Evolutionary conservation across 1,140 invertebrate genomes (phyloP).

Genomic region (Apis laboriosa): DNA sequence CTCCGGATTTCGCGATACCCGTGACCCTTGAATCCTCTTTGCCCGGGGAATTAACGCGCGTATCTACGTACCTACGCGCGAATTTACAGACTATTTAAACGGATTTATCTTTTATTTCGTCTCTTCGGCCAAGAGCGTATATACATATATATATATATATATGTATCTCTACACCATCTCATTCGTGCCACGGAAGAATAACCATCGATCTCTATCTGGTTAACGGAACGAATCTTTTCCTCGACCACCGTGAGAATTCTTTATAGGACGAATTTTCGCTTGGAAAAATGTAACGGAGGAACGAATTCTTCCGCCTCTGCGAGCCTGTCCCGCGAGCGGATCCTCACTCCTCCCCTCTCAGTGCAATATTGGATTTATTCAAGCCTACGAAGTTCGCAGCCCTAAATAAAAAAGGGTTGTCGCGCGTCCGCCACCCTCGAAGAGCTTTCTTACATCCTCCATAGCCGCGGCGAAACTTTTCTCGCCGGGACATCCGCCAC

Average conservation of each 20-base stretch:
- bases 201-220: neutral
- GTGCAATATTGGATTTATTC: constrained; percentile 80
- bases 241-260: neutral
- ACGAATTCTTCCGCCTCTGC: constrained; percentile 41
- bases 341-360: neutral
- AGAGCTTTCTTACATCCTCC: constrained; percentile 40
- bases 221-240: neutral
- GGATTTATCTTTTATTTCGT: constrained; percentile 43
- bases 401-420: constrained; percentile 81
- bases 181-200: neutral
- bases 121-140: neutral
- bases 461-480: constrained; percentile 48
- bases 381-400: constrained; percentile 71
- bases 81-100: constrained; percentile 49
- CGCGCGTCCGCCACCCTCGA: constrained; percentile 50
- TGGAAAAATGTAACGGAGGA: constrained; percentile 15
- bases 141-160: neutral
- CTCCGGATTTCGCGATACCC: constrained; percentile 19
- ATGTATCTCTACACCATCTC: too few species aligned
- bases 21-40: constrained; percentile 39
- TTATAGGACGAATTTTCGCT: neutral
- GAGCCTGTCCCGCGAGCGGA: constrained; percentile 28
- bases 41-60: constrained; percentile 38
- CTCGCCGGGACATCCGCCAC: constrained; percentile 64
- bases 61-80: neutral